Evolutionary conservation across 23 tunicate genomes (phyloP).

Genomic region (Oikopleura albicans): DNA sequence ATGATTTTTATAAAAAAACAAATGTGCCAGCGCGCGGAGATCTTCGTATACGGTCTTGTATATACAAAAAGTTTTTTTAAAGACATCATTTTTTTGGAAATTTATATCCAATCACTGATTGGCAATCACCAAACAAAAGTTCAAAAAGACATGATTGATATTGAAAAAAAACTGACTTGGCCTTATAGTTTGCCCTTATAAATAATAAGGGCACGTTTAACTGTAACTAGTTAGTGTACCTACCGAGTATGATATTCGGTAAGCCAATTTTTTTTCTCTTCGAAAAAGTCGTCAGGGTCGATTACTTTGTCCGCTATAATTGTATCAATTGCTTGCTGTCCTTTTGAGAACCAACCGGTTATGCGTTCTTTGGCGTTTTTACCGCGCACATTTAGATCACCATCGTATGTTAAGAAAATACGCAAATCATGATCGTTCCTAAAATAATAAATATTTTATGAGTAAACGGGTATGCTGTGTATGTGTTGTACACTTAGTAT

Average conservation of each 20-base stretch:
- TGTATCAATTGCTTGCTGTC: neutral
- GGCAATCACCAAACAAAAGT: neutral
- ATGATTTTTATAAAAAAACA: too few relatives aligned
- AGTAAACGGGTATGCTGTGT: too few relatives aligned
- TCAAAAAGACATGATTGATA: too few relatives aligned
- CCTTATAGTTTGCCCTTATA: too few relatives aligned
- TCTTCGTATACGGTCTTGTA: too few relatives aligned
- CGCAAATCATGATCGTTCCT: slow-evolving; percentile 17
- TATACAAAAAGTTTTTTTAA: too few relatives aligned
- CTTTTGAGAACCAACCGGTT: slow-evolving; percentile 48
- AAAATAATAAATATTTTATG: too few relatives aligned
- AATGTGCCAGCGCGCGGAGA: too few relatives aligned
- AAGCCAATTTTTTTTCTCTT: neutral
- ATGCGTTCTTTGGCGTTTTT: slow-evolving; percentile 74
- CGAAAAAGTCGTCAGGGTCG: slow-evolving; percentile 6
- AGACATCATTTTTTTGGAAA: neutral
- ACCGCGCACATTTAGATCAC: slow-evolving; percentile 59
- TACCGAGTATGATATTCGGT: neutral
- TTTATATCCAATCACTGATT: neutral
- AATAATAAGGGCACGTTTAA: too few relatives aligned
- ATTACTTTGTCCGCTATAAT: neutral
- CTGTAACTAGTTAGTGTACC: too few relatives aligned
- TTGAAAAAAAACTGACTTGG: too few relatives aligned
- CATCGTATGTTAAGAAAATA: neutral
- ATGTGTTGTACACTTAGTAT: too few relatives aligned